Percentiles rank a stretch among this genome's conserved stretches.
Conservation (phyloP, 2,797 vertebrate species). For the Diceros bicornis region DNA sequence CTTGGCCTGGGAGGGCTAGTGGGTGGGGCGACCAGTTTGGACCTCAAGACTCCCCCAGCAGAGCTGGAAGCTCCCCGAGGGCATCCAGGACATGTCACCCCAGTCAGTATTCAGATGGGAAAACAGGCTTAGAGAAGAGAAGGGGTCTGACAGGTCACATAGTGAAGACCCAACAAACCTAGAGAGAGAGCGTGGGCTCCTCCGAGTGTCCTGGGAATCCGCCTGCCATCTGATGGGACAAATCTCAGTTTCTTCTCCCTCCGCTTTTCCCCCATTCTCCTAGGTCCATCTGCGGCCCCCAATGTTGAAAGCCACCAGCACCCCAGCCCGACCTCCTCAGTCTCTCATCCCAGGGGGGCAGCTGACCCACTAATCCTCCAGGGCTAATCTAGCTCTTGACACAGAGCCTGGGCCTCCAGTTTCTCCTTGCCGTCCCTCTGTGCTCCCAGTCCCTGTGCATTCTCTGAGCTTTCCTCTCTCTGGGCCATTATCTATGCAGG, state of each 20-base stretch:
- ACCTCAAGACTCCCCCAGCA: not conserved
- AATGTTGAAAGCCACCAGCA: not conserved
- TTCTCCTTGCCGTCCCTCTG: not conserved
- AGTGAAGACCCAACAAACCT: not conserved
- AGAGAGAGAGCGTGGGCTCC: not conserved
- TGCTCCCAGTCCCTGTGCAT: not conserved
- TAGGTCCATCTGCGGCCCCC: not conserved
- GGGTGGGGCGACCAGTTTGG: not conserved
- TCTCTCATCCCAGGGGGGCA: not conserved
- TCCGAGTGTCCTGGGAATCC: not conserved
- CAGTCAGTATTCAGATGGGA: not conserved
- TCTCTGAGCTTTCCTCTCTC: not conserved
- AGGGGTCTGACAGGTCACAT: not conserved
- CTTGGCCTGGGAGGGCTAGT: not conserved
- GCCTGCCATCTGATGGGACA: not conserved
- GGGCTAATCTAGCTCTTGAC: not conserved
- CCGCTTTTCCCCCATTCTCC: not conserved
- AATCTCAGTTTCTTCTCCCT: not conserved
- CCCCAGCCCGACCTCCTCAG: not conserved
- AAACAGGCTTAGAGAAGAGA: not conserved
- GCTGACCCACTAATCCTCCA: not conserved
- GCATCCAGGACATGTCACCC: not conserved
- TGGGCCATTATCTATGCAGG: not conserved
- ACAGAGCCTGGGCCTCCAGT: rapidly evolving
- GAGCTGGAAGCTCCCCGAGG: not conserved